Evolutionary conservation across 1,140 invertebrate genomes (phyloP).

Genomic region (Mizuhopecten yessoensis): DNA sequence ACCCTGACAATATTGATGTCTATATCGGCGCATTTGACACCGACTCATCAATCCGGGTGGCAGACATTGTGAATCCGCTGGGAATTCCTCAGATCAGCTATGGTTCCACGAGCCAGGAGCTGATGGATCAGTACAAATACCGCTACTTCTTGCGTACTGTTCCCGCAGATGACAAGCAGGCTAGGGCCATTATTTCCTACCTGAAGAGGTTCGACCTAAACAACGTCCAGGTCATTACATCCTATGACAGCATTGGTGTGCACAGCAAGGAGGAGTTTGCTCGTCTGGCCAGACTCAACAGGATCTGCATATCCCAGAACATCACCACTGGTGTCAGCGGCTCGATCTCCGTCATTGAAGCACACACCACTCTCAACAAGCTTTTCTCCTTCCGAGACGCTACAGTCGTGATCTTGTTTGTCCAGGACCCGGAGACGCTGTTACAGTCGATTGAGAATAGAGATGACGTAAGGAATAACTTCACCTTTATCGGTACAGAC

Average conservation of each 20-base stretch:
- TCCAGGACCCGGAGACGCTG: constrained; percentile 89
- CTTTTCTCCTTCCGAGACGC: constrained; percentile 85
- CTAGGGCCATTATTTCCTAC: constrained; percentile 87
- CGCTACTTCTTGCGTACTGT: constrained; percentile 91
- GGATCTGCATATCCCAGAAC: constrained; percentile 77
- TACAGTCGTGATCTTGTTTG: constrained; percentile 88
- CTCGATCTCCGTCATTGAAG: constrained; percentile 64
- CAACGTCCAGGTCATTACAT: constrained; percentile 78
- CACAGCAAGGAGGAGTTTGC: constrained; percentile 74
- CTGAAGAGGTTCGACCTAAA: constrained; percentile 76
- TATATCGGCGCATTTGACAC: constrained; percentile 82
- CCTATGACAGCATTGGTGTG: constrained; percentile 75
- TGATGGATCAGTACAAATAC: constrained; percentile 83
- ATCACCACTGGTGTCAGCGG: constrained; percentile 73
- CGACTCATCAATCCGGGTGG: constrained; percentile 89
- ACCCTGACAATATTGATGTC: constrained; percentile 70
- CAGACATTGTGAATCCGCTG: constrained; percentile 86
- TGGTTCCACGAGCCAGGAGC: constrained; percentile 87
- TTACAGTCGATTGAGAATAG: constrained; percentile 84
- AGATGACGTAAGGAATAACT: constrained; percentile 77
- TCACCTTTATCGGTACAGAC: constrained; percentile 90
- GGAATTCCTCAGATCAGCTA: constrained; percentile 91
- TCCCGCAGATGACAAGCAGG: constrained; percentile 92
- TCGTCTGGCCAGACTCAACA: constrained; percentile 73
- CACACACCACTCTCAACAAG: constrained; percentile 69